These are phyloP conservation scores for Bostrychus sinensis DNA, from an alignment of 2,113 vertebrate genomes.

Conservation along the genomic window DNA sequence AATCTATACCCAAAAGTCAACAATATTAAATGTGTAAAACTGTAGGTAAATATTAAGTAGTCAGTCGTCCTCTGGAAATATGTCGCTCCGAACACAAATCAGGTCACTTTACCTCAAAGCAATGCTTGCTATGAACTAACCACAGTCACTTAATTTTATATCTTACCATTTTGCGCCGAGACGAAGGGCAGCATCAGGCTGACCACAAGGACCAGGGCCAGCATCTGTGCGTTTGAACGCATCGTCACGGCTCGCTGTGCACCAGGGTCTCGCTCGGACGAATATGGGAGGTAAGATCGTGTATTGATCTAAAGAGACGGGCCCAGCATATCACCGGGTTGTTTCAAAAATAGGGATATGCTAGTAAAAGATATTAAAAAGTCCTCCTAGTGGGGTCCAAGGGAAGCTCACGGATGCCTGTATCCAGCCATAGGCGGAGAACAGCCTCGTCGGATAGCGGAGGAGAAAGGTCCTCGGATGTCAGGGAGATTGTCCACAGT, in stretches of 20 bases:
- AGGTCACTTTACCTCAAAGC: conserved; percentile 46
- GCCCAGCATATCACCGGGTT: conserved; percentile 65
- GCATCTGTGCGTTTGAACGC: conserved; percentile 70
- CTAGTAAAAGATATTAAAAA: conserved; percentile 6
- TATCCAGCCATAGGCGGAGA: conserved; percentile 67
- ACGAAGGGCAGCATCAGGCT: conserved; percentile 72
- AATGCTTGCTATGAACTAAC: conserved; percentile 20
- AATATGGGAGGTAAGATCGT: conserved; percentile 68
- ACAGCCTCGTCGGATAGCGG: conserved; percentile 68
- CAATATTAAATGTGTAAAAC: no score
- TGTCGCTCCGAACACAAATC: conserved; percentile 33
- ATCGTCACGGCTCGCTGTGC: conserved; percentile 56
- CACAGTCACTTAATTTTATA: conserved; percentile 35
- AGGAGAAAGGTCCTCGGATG: conserved; percentile 67
- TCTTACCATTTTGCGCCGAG: conserved; percentile 82
- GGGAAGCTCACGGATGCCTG: conserved; percentile 70
- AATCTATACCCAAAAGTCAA: no score
- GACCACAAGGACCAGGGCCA: conserved; percentile 70
- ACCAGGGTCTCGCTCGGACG: conserved; percentile 56
- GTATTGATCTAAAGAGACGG: conserved; percentile 67
- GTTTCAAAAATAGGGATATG: conserved; percentile 12
- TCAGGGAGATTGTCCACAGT: conserved; percentile 69
- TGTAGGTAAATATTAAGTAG: conserved; percentile 25
- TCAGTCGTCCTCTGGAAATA: conserved; percentile 36
- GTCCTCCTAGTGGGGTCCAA: conserved; percentile 55